phyloP scores from a whole-genome alignment of 2,888 invertebrate genomes.

The Megalurothrips usitatus region DNA sequence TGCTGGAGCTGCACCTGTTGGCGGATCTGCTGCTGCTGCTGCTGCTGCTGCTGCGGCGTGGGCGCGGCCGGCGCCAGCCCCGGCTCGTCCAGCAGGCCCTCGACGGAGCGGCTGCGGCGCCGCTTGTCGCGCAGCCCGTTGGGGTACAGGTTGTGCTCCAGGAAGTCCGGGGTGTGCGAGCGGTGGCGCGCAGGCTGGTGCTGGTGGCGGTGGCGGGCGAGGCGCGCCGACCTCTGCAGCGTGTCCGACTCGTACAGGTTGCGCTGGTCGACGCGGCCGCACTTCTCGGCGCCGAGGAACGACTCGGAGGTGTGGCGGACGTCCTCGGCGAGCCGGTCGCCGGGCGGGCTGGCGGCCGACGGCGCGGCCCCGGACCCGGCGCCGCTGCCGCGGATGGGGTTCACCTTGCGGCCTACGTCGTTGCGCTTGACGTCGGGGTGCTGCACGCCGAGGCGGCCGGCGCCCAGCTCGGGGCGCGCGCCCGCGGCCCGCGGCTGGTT shows the following conservation, averaged over 20 bases:
- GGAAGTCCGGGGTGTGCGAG: constrained; percentile 44
- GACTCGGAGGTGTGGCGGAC: constrained; percentile 43
- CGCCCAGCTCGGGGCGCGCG: constrained; percentile 39
- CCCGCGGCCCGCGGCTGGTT: constrained; percentile 34
- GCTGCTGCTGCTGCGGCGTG: constrained; percentile 12
- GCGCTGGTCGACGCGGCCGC: constrained; percentile 57
- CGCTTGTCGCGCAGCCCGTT: constrained; percentile 45
- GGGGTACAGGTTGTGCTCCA: constrained; percentile 45
- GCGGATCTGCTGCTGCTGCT: not conserved
- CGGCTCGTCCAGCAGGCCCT: constrained; percentile 55
- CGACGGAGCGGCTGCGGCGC: constrained; percentile 55
- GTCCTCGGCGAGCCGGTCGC: constrained; percentile 45
- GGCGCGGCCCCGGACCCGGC: constrained; percentile 37
- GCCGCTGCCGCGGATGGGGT: constrained; percentile 59
- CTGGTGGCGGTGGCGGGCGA: constrained; percentile 37
- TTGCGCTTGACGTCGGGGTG: constrained; percentile 42
- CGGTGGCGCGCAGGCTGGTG: constrained; percentile 35
- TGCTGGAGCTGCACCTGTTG: not conserved
- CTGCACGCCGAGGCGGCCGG: not conserved
- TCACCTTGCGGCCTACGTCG: constrained; percentile 68
- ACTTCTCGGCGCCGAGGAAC: constrained; percentile 45
- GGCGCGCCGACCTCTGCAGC: constrained; percentile 47
- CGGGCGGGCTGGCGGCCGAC: constrained; percentile 44
- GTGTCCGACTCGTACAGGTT: constrained; percentile 68
- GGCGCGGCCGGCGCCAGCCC: constrained; percentile 31